Evolutionary conservation across 2,113 vertebrate genomes (phyloP).

Genomic region (Ptilorrhoa leucosticta): DNA sequence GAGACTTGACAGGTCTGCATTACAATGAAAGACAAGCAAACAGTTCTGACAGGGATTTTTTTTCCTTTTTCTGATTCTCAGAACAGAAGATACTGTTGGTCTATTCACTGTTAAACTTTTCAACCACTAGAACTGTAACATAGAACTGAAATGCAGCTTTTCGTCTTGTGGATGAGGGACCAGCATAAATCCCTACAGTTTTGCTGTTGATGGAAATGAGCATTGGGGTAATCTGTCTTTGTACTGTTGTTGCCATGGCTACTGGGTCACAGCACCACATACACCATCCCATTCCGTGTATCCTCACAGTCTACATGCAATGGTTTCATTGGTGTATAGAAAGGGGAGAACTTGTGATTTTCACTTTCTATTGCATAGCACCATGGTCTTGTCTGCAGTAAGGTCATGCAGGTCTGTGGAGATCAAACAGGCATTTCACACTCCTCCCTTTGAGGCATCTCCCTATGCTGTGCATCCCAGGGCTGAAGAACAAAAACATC

Average conservation of each 20-base stretch:
- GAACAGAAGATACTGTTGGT: not conserved
- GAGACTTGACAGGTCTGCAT: not conserved
- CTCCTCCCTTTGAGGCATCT: not conserved
- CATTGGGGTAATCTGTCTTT: not conserved
- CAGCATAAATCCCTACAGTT: not conserved
- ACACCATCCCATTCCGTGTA: not conserved
- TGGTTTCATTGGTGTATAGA: not conserved
- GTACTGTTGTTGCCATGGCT: slow-evolving; percentile 41
- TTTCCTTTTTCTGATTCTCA: not conserved
- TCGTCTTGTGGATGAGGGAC: not conserved
- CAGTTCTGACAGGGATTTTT: not conserved
- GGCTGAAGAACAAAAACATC: not conserved
- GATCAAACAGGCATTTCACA: not conserved
- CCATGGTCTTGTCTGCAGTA: not conserved
- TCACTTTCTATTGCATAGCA: not conserved
- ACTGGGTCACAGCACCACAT: slow-evolving; percentile 10
- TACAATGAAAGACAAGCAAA: not conserved
- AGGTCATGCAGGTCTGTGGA: not conserved
- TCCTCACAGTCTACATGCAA: not conserved
- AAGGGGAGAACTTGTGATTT: not conserved
- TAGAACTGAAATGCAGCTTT: not conserved
- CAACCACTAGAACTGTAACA: not conserved
- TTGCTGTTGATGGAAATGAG: not conserved
- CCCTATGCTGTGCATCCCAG: not conserved
- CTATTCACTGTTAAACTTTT: not conserved